Evolutionary conservation across 2,888 invertebrate species (phyloP).

Genomic region (Drosophila gaucha): DNA sequence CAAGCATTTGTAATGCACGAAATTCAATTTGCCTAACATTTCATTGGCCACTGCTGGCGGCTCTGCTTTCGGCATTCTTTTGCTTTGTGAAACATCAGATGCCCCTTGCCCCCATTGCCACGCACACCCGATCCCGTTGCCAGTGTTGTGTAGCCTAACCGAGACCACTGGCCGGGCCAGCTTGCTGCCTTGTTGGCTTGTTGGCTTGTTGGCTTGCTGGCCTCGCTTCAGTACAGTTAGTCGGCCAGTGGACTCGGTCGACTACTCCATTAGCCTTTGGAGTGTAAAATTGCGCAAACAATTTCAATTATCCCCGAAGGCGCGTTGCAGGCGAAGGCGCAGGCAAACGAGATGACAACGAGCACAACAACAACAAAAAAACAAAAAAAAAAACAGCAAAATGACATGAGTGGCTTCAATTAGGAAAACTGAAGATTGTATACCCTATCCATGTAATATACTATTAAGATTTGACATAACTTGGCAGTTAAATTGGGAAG

Average conservation of each 20-base stretch:
- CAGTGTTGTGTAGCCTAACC: slow-evolving; percentile 29
- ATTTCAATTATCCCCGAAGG: slow-evolving; percentile 81
- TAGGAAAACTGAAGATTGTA: neutral
- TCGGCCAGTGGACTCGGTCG: slow-evolving; percentile 73
- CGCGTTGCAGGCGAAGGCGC: slow-evolving; percentile 65
- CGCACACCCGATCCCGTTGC: slow-evolving; percentile 20
- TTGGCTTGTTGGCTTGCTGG: slow-evolving; percentile 43
- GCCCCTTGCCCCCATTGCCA: neutral
- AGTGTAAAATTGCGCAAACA: slow-evolving; percentile 82
- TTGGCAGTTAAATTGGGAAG: too few species aligned
- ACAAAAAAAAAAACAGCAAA: too few species aligned
- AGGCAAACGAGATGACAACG: slow-evolving; percentile 67
- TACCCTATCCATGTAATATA: neutral
- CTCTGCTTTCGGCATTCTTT: slow-evolving; percentile 47
- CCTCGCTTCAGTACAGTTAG: slow-evolving; percentile 64
- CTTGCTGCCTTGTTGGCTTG: slow-evolving; percentile 18
- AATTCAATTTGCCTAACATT: slow-evolving; percentile 75
- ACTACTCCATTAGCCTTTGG: slow-evolving; percentile 79
- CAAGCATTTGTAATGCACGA: slow-evolving; percentile 70
- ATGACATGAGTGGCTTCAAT: neutral
- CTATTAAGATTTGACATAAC: neutral
- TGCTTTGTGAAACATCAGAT: slow-evolving; percentile 53
- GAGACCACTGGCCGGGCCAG: slow-evolving; percentile 34
- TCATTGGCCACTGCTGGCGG: slow-evolving; percentile 70
- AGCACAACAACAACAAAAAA: slow-evolving; percentile 19